Evolutionary conservation across 2,797 vertebrate species (phyloP).

Genomic region (Gallinago nigripennis): DNA sequence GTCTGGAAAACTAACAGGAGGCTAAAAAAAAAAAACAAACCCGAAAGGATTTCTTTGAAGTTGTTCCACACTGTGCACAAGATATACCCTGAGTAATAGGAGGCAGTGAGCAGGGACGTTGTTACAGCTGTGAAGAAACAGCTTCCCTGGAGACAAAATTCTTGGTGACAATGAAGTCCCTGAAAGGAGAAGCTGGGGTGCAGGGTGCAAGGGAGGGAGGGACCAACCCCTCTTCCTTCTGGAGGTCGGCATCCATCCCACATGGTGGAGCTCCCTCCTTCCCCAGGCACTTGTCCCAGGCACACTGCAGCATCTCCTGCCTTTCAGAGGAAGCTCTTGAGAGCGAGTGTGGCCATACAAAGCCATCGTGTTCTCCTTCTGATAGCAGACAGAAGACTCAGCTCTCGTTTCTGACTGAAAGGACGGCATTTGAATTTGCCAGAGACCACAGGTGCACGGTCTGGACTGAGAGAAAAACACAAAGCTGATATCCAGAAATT

Average conservation of each 20-base stretch:
- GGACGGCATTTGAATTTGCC: neutral
- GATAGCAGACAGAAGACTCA: neutral
- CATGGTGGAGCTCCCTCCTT: rapidly evolving
- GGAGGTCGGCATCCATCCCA: neutral
- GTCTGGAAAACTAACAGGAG: neutral
- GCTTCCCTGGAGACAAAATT: neutral
- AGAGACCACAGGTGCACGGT: neutral
- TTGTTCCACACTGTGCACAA: neutral
- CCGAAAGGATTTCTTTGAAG: neutral
- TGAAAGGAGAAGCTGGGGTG: neutral
- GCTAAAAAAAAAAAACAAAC: neutral
- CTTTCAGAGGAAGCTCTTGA: neutral
- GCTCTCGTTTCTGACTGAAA: neutral
- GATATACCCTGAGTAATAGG: neutral
- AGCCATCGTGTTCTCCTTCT: rapidly evolving
- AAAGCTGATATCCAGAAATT: neutral
- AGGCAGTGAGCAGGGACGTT: neutral
- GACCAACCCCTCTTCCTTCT: neutral
- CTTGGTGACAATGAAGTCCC: neutral
- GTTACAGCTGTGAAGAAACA: neutral
- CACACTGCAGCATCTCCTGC: neutral
- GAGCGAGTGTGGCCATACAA: neutral
- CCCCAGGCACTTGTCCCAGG: rapidly evolving
- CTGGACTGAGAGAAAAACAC: neutral
- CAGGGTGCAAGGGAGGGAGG: neutral